Percentiles rank a stretch among this genome's conserved stretches.
phyloP scores from a whole-genome alignment of 1,140 invertebrate species.

The Camponotus pennsylvanicus region DNA sequence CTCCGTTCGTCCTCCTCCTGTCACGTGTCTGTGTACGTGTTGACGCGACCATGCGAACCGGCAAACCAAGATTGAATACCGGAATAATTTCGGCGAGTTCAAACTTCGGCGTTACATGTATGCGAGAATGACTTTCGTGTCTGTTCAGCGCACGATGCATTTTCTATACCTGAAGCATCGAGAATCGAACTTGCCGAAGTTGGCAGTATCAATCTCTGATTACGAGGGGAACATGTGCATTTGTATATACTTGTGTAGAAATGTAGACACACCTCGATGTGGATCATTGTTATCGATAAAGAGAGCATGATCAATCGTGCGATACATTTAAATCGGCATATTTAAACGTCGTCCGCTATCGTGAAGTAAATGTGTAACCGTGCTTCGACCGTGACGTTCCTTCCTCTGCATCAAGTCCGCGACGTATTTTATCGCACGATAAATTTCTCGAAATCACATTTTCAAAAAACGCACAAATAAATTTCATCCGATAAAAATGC shows the following conservation, averaged over 20 bases:
- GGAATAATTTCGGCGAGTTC: conserved; percentile 19
- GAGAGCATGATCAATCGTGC: not conserved
- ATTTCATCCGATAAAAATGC: not conserved
- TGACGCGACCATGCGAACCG: not conserved
- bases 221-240: not conserved
- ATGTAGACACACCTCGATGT: not conserved
- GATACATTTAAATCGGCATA: conserved; percentile 10
- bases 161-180: not conserved
- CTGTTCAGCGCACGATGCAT: not conserved
- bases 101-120: not conserved
- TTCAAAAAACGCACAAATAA: conserved; percentile 7
- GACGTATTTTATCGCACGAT: not conserved
- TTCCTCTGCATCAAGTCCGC: not conserved
- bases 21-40: conserved; percentile 37
- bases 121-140: not conserved
- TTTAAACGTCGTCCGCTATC: conserved; percentile 9
- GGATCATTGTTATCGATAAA: not conserved
- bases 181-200: not conserved
- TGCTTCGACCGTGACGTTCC: conserved; percentile 16
- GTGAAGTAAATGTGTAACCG: not conserved
- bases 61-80: not conserved
- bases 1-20: not conserved
- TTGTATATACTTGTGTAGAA: not conserved
- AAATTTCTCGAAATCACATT: not conserved
- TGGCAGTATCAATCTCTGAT: conserved; percentile 7